Conservation (phyloP, 2,888 invertebrate genomes). For the Dicranocentrus wangi region DNA sequence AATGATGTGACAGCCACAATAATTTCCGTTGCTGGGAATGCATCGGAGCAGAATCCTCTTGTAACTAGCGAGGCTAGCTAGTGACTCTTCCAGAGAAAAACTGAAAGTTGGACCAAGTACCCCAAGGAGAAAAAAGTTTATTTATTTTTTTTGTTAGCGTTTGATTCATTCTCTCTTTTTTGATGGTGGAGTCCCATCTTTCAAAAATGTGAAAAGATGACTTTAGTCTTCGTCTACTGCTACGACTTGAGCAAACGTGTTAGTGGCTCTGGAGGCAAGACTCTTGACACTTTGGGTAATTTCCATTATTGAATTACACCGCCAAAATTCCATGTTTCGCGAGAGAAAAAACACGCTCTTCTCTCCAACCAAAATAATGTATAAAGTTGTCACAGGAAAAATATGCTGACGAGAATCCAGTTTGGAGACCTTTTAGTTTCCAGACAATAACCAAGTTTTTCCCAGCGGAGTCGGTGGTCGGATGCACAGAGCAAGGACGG, state of each 20-base stretch:
- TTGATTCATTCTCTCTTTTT: neutral
- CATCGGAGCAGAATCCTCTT: neutral
- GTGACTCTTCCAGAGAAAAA: neutral
- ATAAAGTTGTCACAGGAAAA: no score
- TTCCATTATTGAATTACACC: constrained; percentile 60
- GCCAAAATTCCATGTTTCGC: constrained; percentile 13
- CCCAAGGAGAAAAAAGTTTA: constrained; percentile 28
- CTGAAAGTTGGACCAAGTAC: neutral
- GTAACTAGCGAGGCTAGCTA: neutral
- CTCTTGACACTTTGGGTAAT: constrained; percentile 66
- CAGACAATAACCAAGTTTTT: no score
- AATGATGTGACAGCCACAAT: constrained; percentile 29
- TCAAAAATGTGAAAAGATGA: constrained; percentile 62
- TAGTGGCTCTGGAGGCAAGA: constrained; percentile 66
- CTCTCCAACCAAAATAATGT: neutral
- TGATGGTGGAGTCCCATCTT: neutral
- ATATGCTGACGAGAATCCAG: no score
- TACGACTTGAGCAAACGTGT: constrained; percentile 68
- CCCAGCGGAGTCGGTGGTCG: no score
- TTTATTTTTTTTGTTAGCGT: no score
- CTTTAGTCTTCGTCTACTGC: constrained; percentile 66
- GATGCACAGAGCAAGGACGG: no score
- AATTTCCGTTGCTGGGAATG: neutral
- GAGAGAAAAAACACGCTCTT: neutral
- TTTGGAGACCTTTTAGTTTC: no score